phyloP scores from a whole-genome alignment of 2,888 invertebrate genomes.

The Psococerastis gibbosa region DNA sequence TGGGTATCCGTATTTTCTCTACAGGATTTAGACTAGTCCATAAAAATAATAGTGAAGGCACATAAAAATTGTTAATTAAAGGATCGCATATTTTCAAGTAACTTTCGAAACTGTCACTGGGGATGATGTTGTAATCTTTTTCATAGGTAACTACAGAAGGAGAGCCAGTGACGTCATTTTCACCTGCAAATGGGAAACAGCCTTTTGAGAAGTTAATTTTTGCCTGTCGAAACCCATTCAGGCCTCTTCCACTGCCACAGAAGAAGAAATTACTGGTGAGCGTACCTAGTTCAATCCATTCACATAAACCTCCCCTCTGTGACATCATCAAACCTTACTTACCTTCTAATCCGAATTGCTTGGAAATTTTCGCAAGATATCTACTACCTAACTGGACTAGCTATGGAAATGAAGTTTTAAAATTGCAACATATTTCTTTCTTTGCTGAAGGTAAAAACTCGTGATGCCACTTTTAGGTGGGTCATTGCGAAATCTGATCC shows the following conservation, averaged over 20 bases:
- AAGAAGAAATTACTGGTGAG: constrained; percentile 49
- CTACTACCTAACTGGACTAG: constrained; percentile 69
- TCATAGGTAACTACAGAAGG: constrained; percentile 45
- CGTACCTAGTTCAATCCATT: constrained; percentile 81
- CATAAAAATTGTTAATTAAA: too few relatives aligned
- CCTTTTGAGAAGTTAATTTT: constrained; percentile 71
- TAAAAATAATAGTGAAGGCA: too few relatives aligned
- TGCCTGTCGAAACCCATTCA: constrained; percentile 26
- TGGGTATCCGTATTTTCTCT: too few relatives aligned
- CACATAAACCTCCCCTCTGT: constrained; percentile 82
- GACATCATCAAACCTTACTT: constrained; percentile 43
- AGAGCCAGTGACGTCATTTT: constrained; percentile 46
- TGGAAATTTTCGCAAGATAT: constrained; percentile 87
- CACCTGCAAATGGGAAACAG: constrained; percentile 50
- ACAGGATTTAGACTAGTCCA: too few relatives aligned
- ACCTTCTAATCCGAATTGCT: constrained; percentile 35
- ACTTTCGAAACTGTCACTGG: too few relatives aligned
- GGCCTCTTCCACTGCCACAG: constrained; percentile 18
- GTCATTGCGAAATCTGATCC: too few relatives aligned
- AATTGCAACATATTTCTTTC: constrained; percentile 42
- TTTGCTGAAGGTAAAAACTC: background rate
- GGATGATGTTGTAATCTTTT: too few relatives aligned
- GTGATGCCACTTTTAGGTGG: too few relatives aligned
- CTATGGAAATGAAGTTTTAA: constrained; percentile 70
- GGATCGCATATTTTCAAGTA: too few relatives aligned